Evolutionary conservation across 2,797 vertebrate genomes (phyloP).

Genomic region (Micrastur ruficollis): DNA sequence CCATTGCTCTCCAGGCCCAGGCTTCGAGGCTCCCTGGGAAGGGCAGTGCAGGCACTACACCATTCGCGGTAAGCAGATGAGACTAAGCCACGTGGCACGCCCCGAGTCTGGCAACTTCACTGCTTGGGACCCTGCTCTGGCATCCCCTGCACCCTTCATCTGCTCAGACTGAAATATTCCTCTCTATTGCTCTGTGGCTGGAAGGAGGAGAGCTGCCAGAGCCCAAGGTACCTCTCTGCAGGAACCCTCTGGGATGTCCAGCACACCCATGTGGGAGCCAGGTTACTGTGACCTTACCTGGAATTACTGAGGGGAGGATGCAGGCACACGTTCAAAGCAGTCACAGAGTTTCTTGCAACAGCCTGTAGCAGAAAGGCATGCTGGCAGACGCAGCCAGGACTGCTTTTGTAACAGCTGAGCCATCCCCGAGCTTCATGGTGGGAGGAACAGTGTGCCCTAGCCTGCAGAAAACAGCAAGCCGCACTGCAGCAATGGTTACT

Average conservation of each 20-base stretch:
- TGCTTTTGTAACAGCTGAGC: neutral
- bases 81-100: rapidly evolving
- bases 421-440: rapidly evolving
- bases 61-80: neutral
- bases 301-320: neutral
- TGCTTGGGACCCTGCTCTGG: rapidly evolving
- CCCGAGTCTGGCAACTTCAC: neutral
- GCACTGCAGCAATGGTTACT: neutral
- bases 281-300: neutral
- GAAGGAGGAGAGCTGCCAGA: neutral
- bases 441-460: neutral
- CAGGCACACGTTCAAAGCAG: neutral
- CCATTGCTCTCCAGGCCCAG: neutral
- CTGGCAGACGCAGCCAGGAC: neutral
- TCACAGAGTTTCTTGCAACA: neutral
- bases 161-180: neutral
- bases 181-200: neutral
- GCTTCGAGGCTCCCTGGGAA: neutral
- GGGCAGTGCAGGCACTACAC: neutral
- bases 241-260: neutral
- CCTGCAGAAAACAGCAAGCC: neutral
- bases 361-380: neutral
- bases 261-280: neutral
- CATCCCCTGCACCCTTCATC: neutral
- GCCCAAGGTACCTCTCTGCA: neutral